These are phyloP conservation scores for Remorina albescens DNA, from an alignment of 2,797 vertebrate species.

Conservation along the genomic window DNA sequence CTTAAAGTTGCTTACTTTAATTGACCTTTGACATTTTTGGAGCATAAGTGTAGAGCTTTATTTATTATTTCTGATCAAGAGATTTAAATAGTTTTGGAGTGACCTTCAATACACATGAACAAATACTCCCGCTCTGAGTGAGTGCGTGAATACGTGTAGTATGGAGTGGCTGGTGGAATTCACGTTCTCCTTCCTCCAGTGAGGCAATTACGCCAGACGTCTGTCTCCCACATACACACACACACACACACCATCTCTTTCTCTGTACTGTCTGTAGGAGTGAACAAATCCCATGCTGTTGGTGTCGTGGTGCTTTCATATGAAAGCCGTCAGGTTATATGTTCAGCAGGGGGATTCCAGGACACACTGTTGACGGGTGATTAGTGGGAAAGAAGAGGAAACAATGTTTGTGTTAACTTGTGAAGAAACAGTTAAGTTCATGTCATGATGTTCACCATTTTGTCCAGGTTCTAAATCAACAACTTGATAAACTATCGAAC, in stretches of 20 bases:
- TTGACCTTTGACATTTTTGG: not conserved
- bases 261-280: constrained; percentile 56
- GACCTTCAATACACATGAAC: not conserved
- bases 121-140: no score
- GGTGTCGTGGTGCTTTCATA: not conserved
- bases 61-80: not conserved
- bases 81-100: not conserved
- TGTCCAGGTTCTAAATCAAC: no score
- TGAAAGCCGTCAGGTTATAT: not conserved
- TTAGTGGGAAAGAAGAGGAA: no score
- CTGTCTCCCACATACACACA: constrained; percentile 59
- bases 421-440: no score
- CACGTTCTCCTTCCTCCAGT: constrained; percentile 83
- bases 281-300: constrained; percentile 20
- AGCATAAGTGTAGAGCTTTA: not conserved
- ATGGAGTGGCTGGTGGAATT: constrained; percentile 78
- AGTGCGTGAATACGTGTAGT: constrained; percentile 25
- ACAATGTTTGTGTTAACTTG: no score
- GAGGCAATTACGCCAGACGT: constrained; percentile 84
- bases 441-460: no score
- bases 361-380: no score
- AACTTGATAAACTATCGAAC: no score
- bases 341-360: not conserved
- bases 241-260: constrained; percentile 24
- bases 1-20: not conserved